Conservation (phyloP, 1,140 invertebrate genomes). For the Zaprionus camerounensis region DNA sequence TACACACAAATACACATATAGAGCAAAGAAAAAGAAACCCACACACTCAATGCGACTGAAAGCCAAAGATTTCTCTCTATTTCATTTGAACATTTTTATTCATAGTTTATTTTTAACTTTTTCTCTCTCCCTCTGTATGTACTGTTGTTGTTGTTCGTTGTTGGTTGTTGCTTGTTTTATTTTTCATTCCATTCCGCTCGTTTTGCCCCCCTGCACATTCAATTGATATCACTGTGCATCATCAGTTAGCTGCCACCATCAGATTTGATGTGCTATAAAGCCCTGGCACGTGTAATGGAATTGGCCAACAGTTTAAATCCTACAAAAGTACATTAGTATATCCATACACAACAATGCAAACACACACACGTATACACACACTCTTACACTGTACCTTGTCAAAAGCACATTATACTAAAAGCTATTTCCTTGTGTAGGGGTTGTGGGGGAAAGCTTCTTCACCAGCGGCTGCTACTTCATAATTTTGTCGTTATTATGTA, state of each 20-base stretch:
- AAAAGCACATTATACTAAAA: constrained; percentile 49
- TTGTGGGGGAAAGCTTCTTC: constrained; percentile 16
- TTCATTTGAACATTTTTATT: constrained; percentile 68
- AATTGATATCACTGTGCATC: constrained; percentile 41
- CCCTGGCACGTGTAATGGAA: constrained; percentile 34
- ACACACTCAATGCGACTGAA: constrained; percentile 29
- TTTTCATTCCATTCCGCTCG: constrained; percentile 49
- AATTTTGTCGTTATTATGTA: constrained; percentile 36
- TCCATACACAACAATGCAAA: constrained; percentile 6
- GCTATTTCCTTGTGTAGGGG: constrained; percentile 18
- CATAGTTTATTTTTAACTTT: constrained; percentile 78
- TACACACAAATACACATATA: constrained; percentile 22
- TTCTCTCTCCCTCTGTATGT: constrained; percentile 53
- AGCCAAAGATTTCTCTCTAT: constrained; percentile 47
- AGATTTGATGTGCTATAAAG: constrained; percentile 13
- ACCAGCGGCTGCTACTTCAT: constrained; percentile 9
- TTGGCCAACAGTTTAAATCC: constrained; percentile 37
- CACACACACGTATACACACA: constrained; percentile 1
- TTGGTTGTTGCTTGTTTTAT: constrained; percentile 20
- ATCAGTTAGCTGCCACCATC: neutral
- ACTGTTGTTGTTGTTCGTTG: constrained; percentile 30
- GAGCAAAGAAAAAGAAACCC: neutral
- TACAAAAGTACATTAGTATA: constrained; percentile 4
- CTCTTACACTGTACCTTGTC: constrained; percentile 32
- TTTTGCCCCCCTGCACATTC: constrained; percentile 14